phyloP scores from a whole-genome alignment of 1,140 invertebrate genomes.

The Calliphora vicina region DNA sequence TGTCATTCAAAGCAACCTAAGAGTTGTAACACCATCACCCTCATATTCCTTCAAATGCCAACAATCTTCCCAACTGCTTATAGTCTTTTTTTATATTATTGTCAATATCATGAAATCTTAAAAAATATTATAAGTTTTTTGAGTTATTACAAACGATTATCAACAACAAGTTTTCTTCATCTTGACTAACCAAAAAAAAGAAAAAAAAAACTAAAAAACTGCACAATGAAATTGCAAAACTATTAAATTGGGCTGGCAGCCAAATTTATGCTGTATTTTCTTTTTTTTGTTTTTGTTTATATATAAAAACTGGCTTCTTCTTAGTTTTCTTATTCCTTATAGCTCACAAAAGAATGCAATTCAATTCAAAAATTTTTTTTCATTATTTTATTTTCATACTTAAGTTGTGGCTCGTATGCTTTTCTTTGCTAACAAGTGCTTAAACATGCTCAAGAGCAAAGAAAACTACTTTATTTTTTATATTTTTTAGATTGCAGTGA shows the following conservation, averaged over 20 bases:
- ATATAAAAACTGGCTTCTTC: neutral
- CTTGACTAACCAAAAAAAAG: neutral
- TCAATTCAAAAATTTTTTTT: neutral
- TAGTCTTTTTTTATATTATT: neutral
- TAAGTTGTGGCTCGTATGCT: neutral
- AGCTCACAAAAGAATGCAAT: neutral
- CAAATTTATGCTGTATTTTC: neutral
- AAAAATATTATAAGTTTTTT: conserved; percentile 11
- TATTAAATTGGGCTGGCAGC: conserved; percentile 8
- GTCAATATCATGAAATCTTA: conserved; percentile 13
- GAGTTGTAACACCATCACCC: neutral
- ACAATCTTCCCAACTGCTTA: neutral
- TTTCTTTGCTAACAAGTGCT: neutral
- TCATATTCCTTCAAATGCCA: neutral
- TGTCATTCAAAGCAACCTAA: too few relatives aligned
- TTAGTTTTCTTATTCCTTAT: neutral
- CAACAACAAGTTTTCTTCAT: neutral
- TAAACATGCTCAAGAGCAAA: neutral
- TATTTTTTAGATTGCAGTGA: neutral
- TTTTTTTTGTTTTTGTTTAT: neutral
- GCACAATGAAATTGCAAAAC: neutral
- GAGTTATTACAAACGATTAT: neutral
- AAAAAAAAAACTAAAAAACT: neutral
- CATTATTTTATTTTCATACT: neutral
- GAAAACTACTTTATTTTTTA: neutral